Base-by-base conservation (phyloP, 2,797 vertebrate species). In the Clarias platycephalus region DNA sequence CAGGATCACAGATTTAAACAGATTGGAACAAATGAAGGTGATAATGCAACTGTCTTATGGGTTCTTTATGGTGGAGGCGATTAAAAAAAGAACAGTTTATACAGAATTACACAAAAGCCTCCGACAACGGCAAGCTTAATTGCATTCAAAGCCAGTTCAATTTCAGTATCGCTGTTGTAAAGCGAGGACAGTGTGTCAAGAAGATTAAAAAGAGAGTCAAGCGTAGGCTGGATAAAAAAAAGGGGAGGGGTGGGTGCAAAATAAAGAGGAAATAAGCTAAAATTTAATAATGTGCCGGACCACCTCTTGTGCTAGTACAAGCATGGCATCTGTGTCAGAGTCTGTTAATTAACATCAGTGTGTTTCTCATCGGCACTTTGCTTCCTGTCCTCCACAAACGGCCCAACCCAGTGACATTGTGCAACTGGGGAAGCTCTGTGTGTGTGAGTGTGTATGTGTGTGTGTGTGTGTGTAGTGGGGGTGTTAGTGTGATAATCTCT, bases 331-430 rank as follows among this genome's bases (percentile, higher is more conserved):
- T 95, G 94, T 94, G 94, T 95, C 94, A 95, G 94, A 95, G 95
- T 95, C 95, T 95, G 94, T 95, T 96, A 95, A 96, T 95, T 95
- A 95, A 95, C 93, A 92, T 95, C 94, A 95, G 94, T 94, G 93
- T 95, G 95, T 94, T 94, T 89, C 93, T 94, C 78, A 88, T 94
- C 93, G 92, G 91, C 93, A 92, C 94, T 93, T 92, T 90, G 91
- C 93, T 94, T 95, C 93, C 92, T 94, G 93, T 93, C 92, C 93
- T 93, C 90, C 87, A 88, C 87, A 85, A 93, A 89, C 91, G 92
- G 92, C 92, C 92, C 91, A 93, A 91, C 89, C 89, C 88, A 71
- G 89, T 92, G 91, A 89, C 92, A 90, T 89, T 90, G 93, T 89
- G 89, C 91, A 90, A 89, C 83, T 91, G 87, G 87, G 91, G 91